Base-by-base conservation (phyloP, 2,797 vertebrate genomes). In the Chlorospingus semifuscus region DNA sequence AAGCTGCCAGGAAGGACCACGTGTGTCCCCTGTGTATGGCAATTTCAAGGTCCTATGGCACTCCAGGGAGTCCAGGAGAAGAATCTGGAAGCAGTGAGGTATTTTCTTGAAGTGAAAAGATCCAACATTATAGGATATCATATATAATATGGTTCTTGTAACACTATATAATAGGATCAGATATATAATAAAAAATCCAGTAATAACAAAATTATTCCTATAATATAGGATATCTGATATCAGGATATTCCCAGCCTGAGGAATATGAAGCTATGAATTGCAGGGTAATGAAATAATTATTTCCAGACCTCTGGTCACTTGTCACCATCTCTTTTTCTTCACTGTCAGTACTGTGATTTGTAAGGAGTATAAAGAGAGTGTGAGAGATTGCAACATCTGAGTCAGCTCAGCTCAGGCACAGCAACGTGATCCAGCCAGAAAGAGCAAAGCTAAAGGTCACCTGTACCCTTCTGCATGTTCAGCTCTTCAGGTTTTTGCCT, bases 391-490 rank as follows among this genome's bases (percentile, higher is more conserved):
- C 17, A 82, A 55, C 34, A 71, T 59, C 70, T 95, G 85, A 87
- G 68, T 87, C 68, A 79, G 34, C 52, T 87, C 85, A 80, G 37
- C 44, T 78, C n/a, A 55, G 60, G n/a, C 27, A 39, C 75, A 74
- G 60, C 5, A 18, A 50, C 0, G 5, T 46, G 63, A 93, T 90
- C 34, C 46, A 70, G 44, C 15, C 71, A 93, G 42, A 64, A 89
- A 78, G 56, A 83, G 61, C 29, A 83, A 87, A 95, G 61, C 56
- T 87, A 91, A 96, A 85, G 76, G 76, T 87, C 68, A 66, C 23
- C 53, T 91, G 49, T 70, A 83, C 44, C 52, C 60, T 52, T 77
- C 84, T 92, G 52, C 59, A 37, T 64, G 34, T 66, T 80, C 64
- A 74, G 4, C 37, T 90, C 20, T 61, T 76, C 75, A 63, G 64